phyloP scores from a whole-genome alignment of 2,888 invertebrate genomes.

The Salticus scenicus region DNA sequence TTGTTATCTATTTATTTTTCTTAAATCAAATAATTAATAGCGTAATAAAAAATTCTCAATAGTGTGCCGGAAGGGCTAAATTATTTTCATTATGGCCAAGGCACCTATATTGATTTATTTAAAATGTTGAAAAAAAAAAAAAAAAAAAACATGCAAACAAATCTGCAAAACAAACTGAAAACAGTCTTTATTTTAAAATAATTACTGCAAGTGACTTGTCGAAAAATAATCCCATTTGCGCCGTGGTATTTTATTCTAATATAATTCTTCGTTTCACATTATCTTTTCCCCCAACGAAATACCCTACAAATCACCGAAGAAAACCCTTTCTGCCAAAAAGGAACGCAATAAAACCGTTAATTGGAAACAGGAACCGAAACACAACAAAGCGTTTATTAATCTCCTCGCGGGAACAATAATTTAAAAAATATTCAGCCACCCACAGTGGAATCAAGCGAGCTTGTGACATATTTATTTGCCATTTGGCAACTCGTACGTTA shows the following conservation, averaged over 20 bases:
- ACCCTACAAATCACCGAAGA: conserved; percentile 33
- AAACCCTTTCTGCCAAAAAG: conserved; percentile 7
- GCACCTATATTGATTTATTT: too few species aligned
- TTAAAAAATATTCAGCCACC: conserved; percentile 52
- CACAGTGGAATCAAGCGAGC: conserved; percentile 29
- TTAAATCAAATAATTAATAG: too few species aligned
- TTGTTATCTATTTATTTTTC: too few species aligned
- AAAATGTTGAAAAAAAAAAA: too few species aligned
- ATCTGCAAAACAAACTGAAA: background rate
- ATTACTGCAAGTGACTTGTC: background rate
- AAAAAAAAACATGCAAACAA: too few species aligned
- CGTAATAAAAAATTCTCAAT: too few species aligned
- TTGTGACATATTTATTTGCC: conserved; percentile 69
- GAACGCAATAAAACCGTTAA: conserved; percentile 49
- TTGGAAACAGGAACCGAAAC: conserved; percentile 58
- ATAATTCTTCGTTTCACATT: background rate
- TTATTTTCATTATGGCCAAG: too few species aligned
- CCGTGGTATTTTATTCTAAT: background rate
- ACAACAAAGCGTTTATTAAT: conserved; percentile 69
- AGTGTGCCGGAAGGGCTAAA: too few species aligned
- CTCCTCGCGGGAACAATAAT: conserved; percentile 59
- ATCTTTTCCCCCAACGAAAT: background rate
- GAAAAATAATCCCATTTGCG: background rate
- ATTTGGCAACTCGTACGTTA: conserved; percentile 68
- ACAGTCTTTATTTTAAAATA: background rate